Conservation (phyloP, 2,113 vertebrate genomes). For the Phrynocephalus versicolor region DNA sequence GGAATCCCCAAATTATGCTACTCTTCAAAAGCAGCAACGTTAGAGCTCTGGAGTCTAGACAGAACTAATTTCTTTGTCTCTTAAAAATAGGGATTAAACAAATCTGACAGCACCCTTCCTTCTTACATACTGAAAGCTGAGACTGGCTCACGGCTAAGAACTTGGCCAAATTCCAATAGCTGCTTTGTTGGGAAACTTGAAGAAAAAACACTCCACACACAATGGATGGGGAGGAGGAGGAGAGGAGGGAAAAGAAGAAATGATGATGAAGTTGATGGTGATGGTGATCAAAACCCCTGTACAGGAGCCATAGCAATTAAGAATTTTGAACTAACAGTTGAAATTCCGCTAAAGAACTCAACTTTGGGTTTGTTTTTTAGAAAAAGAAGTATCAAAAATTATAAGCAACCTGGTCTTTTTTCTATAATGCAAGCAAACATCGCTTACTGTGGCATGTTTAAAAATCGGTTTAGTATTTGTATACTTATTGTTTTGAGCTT, state of each 20-base stretch:
- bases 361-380: conserved; percentile 46
- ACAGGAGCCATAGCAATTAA: conserved; percentile 54
- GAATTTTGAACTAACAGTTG: conserved; percentile 19
- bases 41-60: conserved; percentile 26
- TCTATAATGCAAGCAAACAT: background rate
- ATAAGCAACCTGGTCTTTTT: background rate
- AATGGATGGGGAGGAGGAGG: background rate
- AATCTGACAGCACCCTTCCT: conserved; percentile 33
- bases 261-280: too few species aligned
- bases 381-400: conserved; percentile 37
- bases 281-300: too few species aligned
- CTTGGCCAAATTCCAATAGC: conserved; percentile 51
- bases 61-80: conserved; percentile 34
- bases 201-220: conserved; percentile 39
- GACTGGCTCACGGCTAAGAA: conserved; percentile 40
- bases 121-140: conserved; percentile 23
- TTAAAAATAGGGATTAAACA: conserved; percentile 40
- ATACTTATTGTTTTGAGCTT: too few species aligned
- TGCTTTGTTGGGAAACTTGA: conserved; percentile 34
- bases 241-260: too few species aligned
- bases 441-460: too few species aligned
- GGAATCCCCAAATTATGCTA: conserved; percentile 20
- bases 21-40: background rate
- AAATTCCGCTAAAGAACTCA: conserved; percentile 23
- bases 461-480: too few species aligned